Evolutionary conservation across 2,888 invertebrate genomes (phyloP).

Genomic region (Neoaliturus tenellus): DNA sequence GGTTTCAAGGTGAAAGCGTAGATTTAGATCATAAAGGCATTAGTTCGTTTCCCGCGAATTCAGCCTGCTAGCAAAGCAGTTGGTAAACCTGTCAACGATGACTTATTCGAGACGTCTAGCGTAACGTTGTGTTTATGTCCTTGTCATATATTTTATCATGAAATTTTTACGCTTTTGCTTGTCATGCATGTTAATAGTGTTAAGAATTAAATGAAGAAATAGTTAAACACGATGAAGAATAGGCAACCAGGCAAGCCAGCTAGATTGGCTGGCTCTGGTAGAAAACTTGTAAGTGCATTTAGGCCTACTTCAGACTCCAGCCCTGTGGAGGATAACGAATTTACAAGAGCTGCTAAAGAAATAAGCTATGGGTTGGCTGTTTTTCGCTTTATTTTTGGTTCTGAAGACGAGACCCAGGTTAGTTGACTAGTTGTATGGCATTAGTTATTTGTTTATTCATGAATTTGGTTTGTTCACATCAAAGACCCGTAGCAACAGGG

Average conservation of each 20-base stretch:
- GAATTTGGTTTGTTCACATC: background rate
- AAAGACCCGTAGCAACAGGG: background rate
- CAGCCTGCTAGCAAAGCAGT: slow-evolving; percentile 29
- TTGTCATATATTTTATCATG: slow-evolving; percentile 58
- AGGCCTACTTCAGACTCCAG: slow-evolving; percentile 74
- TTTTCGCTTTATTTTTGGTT: slow-evolving; percentile 71
- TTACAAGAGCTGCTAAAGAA: slow-evolving; percentile 74
- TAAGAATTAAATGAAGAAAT: slow-evolving; percentile 30
- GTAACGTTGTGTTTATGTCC: slow-evolving; percentile 59
- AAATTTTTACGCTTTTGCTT: slow-evolving; percentile 55
- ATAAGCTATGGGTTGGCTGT: slow-evolving; percentile 72
- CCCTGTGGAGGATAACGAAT: slow-evolving; percentile 71
- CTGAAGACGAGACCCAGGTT: slow-evolving; percentile 71
- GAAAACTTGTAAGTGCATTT: slow-evolving; percentile 89
- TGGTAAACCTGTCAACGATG: slow-evolving; percentile 53
- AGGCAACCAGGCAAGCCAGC: slow-evolving; percentile 93
- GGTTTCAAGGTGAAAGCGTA: background rate
- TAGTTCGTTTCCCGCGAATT: slow-evolving; percentile 58
- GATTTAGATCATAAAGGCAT: background rate
- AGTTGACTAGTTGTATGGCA: slow-evolving; percentile 1
- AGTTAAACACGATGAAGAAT: slow-evolving; percentile 83
- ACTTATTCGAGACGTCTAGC: slow-evolving; percentile 28
- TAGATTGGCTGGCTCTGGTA: slow-evolving; percentile 83
- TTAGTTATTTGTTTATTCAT: background rate
- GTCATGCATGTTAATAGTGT: slow-evolving; percentile 35